Base-by-base conservation (phyloP, 2,888 invertebrate genomes). In the Tupiocoris notatus region DNA sequence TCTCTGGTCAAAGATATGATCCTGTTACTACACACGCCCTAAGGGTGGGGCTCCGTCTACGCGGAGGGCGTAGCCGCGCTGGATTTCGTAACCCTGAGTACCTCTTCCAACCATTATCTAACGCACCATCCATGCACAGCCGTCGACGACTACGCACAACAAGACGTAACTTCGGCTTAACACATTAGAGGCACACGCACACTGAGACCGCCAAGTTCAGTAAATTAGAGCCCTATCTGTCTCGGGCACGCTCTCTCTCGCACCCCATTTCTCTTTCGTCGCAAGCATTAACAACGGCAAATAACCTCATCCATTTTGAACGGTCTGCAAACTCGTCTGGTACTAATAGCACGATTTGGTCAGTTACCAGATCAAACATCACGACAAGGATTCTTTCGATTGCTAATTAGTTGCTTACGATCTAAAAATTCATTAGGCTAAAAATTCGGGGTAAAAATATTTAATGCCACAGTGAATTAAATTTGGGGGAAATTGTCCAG, bases 21-120 rank as follows among this genome's bases (percentile, higher is more conserved):
- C 65, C 39, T 24, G 65, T 65, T 24, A 20, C 65, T n/a, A 64
- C 64, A 64, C 64, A 64, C 64, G 64, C 64, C 64, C 22, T 64
- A 25, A 39, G 65, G 65, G 65, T 39, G 65, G 39, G 65, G 65
- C 65, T 18, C 9, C 39, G 39, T 3, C 39, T 7, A 12, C 39
- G 39, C 39, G 39, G 65, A 65, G 65, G 65, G 65, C 39, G 65
- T 65, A 65, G 65, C 65, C 18, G 39, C 39, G 6, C 39, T 3
- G 39, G 39, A 12, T 39, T 39, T 39, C 39, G 39, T 39, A 39
- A 39, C 39, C 39, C 39, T 39, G 39, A 39, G 12, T 12, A 39
- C 39, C 39, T n/a, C n/a, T n/a, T n/a, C n/a, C n/a, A n/a, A 39
- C 39, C 39, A 39, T 7, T 12, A 39, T 12, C 39, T 7, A 39